Evolutionary conservation across 2,888 invertebrate genomes (phyloP).

Genomic region (Scaeva pyrastri): DNA sequence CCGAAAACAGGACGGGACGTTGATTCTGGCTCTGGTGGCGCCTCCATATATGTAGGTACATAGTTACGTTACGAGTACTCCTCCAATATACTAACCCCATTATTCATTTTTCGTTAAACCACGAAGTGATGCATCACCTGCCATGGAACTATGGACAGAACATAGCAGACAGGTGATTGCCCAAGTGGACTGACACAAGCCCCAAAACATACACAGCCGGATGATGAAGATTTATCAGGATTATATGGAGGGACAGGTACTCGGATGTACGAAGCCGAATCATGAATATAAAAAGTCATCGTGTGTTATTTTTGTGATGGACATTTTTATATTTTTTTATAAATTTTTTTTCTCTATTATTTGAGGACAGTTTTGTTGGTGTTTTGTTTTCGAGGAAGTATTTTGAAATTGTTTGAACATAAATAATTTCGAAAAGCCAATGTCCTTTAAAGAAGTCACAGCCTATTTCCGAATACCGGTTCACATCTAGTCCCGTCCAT

Average conservation of each 20-base stretch:
- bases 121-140: slow-evolving; percentile 46
- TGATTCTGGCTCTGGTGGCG: neutral
- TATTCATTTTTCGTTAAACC: slow-evolving; percentile 35
- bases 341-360: neutral
- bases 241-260: slow-evolving; percentile 11
- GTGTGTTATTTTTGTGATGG: slow-evolving; percentile 12
- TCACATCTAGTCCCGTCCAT: too few species aligned
- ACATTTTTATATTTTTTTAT: neutral
- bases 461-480: too few species aligned
- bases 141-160: slow-evolving; percentile 18
- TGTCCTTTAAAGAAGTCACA: slow-evolving; percentile 15
- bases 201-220: slow-evolving; percentile 24
- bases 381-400: too few species aligned
- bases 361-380: neutral
- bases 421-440: neutral
- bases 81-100: slow-evolving; percentile 3
- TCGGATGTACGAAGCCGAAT: slow-evolving; percentile 4
- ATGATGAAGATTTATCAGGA: slow-evolving; percentile 66
- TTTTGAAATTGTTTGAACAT: neutral
- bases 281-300: neutral
- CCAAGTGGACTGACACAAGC: slow-evolving; percentile 42
- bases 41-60: too few species aligned
- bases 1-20: slow-evolving; percentile 12
- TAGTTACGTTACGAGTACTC: too few species aligned
- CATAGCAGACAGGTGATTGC: slow-evolving; percentile 37